phyloP scores from a whole-genome alignment of 2,888 invertebrate genomes.

The Drosophila melanosoma region DNA sequence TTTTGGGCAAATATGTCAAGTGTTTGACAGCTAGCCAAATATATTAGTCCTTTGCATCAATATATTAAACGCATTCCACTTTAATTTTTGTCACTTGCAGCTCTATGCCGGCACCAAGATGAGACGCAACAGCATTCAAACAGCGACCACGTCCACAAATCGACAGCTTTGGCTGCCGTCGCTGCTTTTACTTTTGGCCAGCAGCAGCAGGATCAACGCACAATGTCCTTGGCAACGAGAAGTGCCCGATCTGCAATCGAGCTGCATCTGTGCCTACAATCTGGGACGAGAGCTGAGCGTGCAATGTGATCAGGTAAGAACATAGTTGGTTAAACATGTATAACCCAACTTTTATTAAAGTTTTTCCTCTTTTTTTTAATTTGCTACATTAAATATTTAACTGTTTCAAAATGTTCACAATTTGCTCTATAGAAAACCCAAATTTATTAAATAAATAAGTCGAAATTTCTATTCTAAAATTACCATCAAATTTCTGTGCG shows the following conservation, averaged over 20 bases:
- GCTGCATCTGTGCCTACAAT: constrained; percentile 95
- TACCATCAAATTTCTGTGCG: neutral
- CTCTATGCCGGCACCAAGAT: constrained; percentile 72
- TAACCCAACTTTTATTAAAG: neutral
- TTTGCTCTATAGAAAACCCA: too few species aligned
- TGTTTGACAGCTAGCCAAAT: constrained; percentile 22
- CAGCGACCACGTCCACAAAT: constrained; percentile 51
- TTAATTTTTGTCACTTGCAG: constrained; percentile 32
- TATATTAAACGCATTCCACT: neutral
- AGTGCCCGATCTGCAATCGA: constrained; percentile 90
- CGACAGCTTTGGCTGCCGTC: constrained; percentile 44
- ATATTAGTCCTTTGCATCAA: constrained; percentile 14
- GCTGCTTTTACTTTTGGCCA: constrained; percentile 48
- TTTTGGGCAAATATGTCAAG: neutral
- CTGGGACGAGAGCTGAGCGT: constrained; percentile 93
- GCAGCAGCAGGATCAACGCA: constrained; percentile 80
- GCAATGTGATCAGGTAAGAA: constrained; percentile 92
- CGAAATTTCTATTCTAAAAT: neutral
- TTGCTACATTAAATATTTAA: neutral
- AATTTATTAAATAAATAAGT: too few species aligned
- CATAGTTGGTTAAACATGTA: neutral
- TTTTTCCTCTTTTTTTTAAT: neutral
- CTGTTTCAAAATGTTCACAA: too few species aligned
- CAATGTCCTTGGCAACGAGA: constrained; percentile 95
- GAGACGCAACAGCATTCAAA: constrained; percentile 62